Evolutionary conservation across 1,140 invertebrate genomes (phyloP).

Genomic region (Theocolax elegans): DNA sequence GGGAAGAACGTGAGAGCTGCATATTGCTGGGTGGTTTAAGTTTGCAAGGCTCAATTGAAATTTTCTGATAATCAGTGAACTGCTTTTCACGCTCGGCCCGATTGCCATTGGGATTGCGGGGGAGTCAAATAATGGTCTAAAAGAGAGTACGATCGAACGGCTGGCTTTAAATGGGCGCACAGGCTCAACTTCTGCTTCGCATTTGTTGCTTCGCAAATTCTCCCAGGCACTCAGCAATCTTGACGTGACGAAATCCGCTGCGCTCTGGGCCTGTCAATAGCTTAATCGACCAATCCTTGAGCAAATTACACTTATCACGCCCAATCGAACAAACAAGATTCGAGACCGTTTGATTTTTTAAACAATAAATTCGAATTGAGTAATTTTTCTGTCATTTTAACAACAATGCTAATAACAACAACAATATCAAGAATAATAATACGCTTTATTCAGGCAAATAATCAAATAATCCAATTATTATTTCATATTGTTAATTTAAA

Average conservation of each 20-base stretch:
- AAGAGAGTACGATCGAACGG: neutral
- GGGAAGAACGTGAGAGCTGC: no score
- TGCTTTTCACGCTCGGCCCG: neutral
- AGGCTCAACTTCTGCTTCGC: neutral
- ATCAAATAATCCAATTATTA: no score
- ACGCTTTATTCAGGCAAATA: no score
- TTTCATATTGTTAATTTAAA: no score
- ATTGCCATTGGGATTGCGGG: neutral
- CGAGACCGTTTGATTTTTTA: no score
- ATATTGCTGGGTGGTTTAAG: no score
- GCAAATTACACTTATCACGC: neutral
- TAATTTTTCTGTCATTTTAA: no score
- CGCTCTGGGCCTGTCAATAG: neutral
- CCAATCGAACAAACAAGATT: no score
- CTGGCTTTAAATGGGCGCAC: neutral
- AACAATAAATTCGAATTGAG: no score
- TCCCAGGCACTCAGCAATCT: neutral
- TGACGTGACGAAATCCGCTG: neutral
- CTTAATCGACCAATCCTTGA: slow-evolving; percentile 4
- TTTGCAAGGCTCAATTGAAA: neutral
- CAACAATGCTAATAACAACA: no score
- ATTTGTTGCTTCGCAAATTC: neutral
- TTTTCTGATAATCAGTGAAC: neutral
- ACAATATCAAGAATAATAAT: no score
- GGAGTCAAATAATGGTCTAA: neutral